Conservation (phyloP, 1,140 invertebrate species). For the Drosophila bifasciata region DNA sequence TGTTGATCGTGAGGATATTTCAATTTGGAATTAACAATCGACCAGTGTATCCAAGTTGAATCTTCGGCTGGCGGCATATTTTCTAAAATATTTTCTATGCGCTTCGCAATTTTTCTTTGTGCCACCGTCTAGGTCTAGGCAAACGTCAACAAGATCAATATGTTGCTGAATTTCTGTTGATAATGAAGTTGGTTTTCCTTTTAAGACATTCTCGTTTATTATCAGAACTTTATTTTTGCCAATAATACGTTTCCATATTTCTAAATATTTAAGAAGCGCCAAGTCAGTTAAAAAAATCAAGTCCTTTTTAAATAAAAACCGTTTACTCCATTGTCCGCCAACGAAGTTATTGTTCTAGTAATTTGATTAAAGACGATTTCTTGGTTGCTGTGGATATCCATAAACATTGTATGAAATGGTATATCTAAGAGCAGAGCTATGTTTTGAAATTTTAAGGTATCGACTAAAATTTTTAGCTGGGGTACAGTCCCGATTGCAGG, state of each 20-base stretch:
- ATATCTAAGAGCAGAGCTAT: slow-evolving; percentile 91
- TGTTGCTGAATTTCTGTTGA: slow-evolving; percentile 86
- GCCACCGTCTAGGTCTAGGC: slow-evolving; percentile 86
- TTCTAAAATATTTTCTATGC: slow-evolving; percentile 86
- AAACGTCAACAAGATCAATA: slow-evolving; percentile 90
- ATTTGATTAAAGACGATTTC: slow-evolving; percentile 19
- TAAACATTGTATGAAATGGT: slow-evolving; percentile 84
- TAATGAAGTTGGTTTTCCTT: slow-evolving; percentile 81
- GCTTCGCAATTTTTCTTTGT: slow-evolving; percentile 85
- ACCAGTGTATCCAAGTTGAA: slow-evolving; percentile 91
- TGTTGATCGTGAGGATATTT: neutral
- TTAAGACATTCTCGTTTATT: slow-evolving; percentile 86
- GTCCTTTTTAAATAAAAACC: slow-evolving; percentile 93
- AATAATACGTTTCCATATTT: slow-evolving; percentile 88
- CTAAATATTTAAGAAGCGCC: slow-evolving; percentile 85
- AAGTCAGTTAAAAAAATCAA: slow-evolving; percentile 85
- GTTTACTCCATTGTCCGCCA: slow-evolving; percentile 88
- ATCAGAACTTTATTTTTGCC: slow-evolving; percentile 88
- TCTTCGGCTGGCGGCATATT: slow-evolving; percentile 82
- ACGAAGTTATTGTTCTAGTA: slow-evolving; percentile 87
- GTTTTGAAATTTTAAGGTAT: slow-evolving; percentile 87
- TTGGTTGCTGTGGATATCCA: neutral
- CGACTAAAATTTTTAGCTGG: slow-evolving; percentile 88
- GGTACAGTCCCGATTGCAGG: slow-evolving; percentile 87
- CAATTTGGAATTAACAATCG: slow-evolving; percentile 85